Evolutionary conservation across 2,113 vertebrate species (phyloP).

Genomic region (Neopipo cinnamomea): DNA sequence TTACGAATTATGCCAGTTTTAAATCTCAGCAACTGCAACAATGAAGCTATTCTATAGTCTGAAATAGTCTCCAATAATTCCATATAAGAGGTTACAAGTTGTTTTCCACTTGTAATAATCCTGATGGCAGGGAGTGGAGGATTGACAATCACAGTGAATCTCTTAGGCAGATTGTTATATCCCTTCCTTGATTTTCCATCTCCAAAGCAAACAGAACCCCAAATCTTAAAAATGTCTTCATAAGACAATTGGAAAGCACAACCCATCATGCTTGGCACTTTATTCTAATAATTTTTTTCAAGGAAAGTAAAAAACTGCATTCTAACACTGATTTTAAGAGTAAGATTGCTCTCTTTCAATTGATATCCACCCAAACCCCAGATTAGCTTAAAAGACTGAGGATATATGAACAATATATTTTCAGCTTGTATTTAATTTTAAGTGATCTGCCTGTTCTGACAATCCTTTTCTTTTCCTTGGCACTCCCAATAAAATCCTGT

Average conservation of each 20-base stretch:
- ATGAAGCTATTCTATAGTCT: background rate
- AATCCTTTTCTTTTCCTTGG: background rate
- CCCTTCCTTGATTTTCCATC: background rate
- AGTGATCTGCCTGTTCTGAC: background rate
- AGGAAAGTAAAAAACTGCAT: background rate
- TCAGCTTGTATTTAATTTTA: background rate
- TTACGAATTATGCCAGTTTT: background rate
- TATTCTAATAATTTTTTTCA: background rate
- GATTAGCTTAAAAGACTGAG: background rate
- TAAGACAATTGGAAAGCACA: background rate
- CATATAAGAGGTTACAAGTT: background rate
- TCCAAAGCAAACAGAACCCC: background rate
- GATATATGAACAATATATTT: background rate
- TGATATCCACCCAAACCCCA: background rate
- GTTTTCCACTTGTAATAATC: background rate
- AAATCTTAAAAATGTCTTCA: background rate
- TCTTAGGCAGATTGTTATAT: background rate
- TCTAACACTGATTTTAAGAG: background rate
- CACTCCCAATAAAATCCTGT: background rate
- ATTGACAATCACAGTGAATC: background rate
- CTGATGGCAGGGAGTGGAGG: background rate
- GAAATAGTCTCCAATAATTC: background rate
- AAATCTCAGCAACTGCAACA: background rate
- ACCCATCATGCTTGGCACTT: background rate
- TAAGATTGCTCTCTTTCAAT: background rate